Evolutionary conservation across 2,113 vertebrate species (phyloP), one percentile per base, ranked within the genome.

Genomic region (Cebidichthys violaceus): DNA sequence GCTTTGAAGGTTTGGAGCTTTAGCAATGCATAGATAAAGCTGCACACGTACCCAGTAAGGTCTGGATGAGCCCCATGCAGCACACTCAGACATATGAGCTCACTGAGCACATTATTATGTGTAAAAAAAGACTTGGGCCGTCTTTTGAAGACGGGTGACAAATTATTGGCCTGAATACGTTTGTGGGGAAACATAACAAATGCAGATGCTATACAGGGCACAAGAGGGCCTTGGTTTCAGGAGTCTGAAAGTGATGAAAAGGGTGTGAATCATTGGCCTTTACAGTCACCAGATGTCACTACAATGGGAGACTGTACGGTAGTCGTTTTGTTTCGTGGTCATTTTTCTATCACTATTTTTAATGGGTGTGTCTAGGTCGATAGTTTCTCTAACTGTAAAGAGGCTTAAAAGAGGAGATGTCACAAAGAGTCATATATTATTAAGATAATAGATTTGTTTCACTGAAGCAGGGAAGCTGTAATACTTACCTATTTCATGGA

Each of bases 21-120:
- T 75, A 43, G 31, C 35, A 52, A 43, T 71, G 17, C 62, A 24
- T 69, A 45, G 39, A 41, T 62, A 52, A 70, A 47, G 60, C 33
- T 47, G 7, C 35, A 5, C 60, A 39, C 35, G 1, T 6, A 3
- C 17, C 8, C 33, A 20, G 20, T 75, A 4, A 35, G 24, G 39
- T 59, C 10, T 37, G 39, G 6, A 11, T 50, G 52, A 72, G n/a
- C 14, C 61, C 6, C 13, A 20, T 57, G 29, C 10, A 27, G 29
- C 78, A 73, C 37, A 47, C 14, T 50, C 41, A 61, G 60, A 3
- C 24, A 64, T 8, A 35, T 43, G 27, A 41, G 39, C 39, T 60
- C 24, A 35, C 22, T 1, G 14, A 35, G n/a, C 6, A 4, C 15
- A 29, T 50, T 29, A 17, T 29, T 52, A 50, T 47, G 18, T 70